phyloP scores from a whole-genome alignment of 2,888 invertebrate species.

The Philereme vetulata region DNA sequence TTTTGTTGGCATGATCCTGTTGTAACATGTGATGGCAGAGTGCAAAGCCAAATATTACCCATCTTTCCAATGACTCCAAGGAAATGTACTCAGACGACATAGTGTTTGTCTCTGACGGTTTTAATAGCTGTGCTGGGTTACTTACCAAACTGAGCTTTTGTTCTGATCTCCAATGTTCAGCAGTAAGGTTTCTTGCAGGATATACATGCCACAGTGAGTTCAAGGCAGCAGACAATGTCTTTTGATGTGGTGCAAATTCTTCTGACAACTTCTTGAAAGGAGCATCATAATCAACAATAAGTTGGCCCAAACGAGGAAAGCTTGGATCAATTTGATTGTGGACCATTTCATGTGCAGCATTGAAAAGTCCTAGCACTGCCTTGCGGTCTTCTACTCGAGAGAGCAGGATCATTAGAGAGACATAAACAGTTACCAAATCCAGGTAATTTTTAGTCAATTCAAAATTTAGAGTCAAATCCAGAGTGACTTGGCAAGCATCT shows the following conservation, averaged over 20 bases:
- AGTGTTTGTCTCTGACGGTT: slow-evolving; percentile 96
- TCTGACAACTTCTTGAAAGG: slow-evolving; percentile 97
- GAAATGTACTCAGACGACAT: slow-evolving; percentile 99
- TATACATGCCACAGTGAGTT: slow-evolving; percentile 95
- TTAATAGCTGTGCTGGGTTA: slow-evolving; percentile 96
- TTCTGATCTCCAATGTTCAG: slow-evolving; percentile 97
- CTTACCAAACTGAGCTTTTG: slow-evolving; percentile 96
- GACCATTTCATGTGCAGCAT: slow-evolving; percentile 98
- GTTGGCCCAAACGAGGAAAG: slow-evolving; percentile 97
- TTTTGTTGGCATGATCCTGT: slow-evolving; percentile 91
- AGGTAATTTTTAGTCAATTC: slow-evolving; percentile 98
- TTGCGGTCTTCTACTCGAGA: slow-evolving; percentile 99
- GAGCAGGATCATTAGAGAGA: slow-evolving; percentile 97
- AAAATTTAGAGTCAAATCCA: slow-evolving; percentile 98
- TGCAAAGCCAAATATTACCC: slow-evolving; percentile 97
- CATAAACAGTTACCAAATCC: slow-evolving; percentile 96
- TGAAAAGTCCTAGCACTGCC: slow-evolving; percentile 97
- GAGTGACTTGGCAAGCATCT: slow-evolving; percentile 97
- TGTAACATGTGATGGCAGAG: slow-evolving; percentile 95
- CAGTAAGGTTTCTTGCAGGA: slow-evolving; percentile 94
- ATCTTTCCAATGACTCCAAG: slow-evolving; percentile 96
- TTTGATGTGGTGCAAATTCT: slow-evolving; percentile 97
- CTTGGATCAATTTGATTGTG: slow-evolving; percentile 94
- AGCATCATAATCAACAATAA: slow-evolving; percentile 98
- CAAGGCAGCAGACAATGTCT: slow-evolving; percentile 92